Base-by-base conservation (phyloP, 2,797 vertebrate species). In the Artibeus lituratus region DNA sequence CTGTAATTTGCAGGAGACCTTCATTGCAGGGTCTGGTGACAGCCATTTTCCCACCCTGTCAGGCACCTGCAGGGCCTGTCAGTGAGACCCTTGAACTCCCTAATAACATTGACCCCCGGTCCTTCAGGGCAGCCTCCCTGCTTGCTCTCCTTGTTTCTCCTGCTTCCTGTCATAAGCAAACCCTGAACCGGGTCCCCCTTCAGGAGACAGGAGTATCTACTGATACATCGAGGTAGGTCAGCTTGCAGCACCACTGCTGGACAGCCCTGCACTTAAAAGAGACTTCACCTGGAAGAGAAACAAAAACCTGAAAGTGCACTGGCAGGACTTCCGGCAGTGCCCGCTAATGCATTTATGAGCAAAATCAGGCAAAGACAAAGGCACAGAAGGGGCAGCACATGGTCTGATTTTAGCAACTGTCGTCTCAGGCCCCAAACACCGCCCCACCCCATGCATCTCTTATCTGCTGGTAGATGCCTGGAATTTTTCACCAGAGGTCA, bases 281-380 rank as follows among this genome's bases (percentile, higher is more conserved):
- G 42, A 57, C 69, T 62, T 91, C 15, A 39, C 35, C 11, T 7
- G 3, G 47, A 57, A 86, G 69, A 77, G 22, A 42, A 74, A 59
- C 14, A 10, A 29, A 74, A 73, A 9, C 65, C 65, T 67, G 65
- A 67, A 49, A 80, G 47, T 55, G 24, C 24, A 67, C n/a, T 0
- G 32, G 59, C 0, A 1, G 32, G 32, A 65, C 18, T 32, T 21
- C 1, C 0, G 0, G 35, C 69, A 11, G 29, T 2, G 15, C 22
- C 42, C 24, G 51, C 19, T 11, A 11, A 18, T 26, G 26, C 7
- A 19, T 19, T 76, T 39, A 39, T 10, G n/a, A 35, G 62, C 42
- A 62, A 59, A 78, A 39, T 10, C 57, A 65, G 82, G 39, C 9
- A 22, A 35, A 12, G 1, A 14, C 37, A 83, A 42, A 32, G n/a